Evolutionary conservation across 2,113 vertebrate species (phyloP).

Genomic region (Lethenteron camtschaticum): DNA sequence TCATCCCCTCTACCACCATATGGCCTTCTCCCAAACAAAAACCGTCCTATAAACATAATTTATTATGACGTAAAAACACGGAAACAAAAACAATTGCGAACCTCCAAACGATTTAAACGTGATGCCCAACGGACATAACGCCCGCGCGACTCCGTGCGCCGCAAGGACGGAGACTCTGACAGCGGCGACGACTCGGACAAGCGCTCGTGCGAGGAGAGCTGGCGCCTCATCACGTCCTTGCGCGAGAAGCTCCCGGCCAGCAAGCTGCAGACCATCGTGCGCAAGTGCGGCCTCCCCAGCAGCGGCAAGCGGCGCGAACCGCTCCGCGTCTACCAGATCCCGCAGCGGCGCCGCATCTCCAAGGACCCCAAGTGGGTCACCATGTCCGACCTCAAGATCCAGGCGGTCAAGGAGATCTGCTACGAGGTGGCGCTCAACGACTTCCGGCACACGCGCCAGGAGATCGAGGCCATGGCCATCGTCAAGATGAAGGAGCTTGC

Average conservation of each 20-base stretch:
- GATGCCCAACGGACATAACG: no score
- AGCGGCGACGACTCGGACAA: conserved; percentile 99
- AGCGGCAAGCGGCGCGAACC: conserved; percentile 86
- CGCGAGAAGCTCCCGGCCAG: conserved; percentile 98
- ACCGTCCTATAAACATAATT: no score
- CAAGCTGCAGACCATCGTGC: conserved; percentile 97
- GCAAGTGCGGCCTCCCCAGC: conserved; percentile 96
- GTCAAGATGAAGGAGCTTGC: conserved; percentile 98
- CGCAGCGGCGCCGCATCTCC: conserved; percentile 68
- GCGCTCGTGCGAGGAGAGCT: conserved; percentile 98
- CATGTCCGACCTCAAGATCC: conserved; percentile 93
- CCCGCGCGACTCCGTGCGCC: no score
- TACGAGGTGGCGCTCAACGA: conserved; percentile 95
- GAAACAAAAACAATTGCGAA: no score
- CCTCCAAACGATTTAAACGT: no score
- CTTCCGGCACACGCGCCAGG: conserved; percentile 80
- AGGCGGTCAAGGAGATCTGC: conserved; percentile 96
- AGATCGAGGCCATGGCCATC: conserved; percentile 90
- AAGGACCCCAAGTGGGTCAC: conserved; percentile 98
- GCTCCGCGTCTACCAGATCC: conserved; percentile 94
- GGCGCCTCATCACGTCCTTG: conserved; percentile 96
- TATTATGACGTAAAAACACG: no score
- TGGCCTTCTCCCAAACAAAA: conserved; percentile 17
- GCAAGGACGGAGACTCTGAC: conserved; percentile 96
- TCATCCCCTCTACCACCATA: conserved; percentile 21